phyloP scores from a whole-genome alignment of 2,797 vertebrate genomes.

The Cyprinella venusta region DNA sequence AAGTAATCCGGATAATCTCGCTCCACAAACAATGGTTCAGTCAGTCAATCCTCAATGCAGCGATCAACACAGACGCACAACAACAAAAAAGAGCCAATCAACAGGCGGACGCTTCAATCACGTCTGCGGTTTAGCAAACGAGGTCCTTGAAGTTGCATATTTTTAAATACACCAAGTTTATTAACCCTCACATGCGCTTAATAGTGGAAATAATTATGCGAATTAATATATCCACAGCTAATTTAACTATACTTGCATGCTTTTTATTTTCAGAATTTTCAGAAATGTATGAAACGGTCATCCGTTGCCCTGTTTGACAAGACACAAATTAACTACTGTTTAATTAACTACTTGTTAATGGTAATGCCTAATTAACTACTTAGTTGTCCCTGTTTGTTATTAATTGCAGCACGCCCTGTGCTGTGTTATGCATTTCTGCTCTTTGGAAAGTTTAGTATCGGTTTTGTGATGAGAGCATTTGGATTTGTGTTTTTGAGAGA shows the following conservation, averaged over 20 bases:
- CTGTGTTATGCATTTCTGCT: background rate
- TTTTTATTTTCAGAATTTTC: background rate
- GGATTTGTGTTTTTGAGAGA: background rate
- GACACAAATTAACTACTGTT: conserved; percentile 21
- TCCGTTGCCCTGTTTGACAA: background rate
- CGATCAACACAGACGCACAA: background rate
- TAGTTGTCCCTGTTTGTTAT: background rate
- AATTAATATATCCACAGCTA: background rate
- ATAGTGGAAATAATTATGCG: background rate
- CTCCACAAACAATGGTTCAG: background rate
- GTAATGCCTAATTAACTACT: conserved; percentile 31
- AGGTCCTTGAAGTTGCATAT: background rate
- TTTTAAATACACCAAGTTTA: background rate
- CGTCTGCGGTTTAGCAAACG: background rate
- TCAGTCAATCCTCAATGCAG: background rate
- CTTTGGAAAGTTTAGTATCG: background rate
- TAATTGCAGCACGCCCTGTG: background rate
- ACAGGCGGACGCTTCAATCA: background rate
- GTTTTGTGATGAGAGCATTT: background rate
- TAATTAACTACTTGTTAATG: conserved; percentile 30
- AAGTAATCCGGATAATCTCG: background rate
- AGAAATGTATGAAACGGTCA: background rate
- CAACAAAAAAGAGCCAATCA: conserved; percentile 31
- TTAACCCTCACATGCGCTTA: background rate
- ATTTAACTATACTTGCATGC: background rate